Evolutionary conservation across 1,140 invertebrate species (phyloP).

Genomic region (Sitodiplosis mosellana): DNA sequence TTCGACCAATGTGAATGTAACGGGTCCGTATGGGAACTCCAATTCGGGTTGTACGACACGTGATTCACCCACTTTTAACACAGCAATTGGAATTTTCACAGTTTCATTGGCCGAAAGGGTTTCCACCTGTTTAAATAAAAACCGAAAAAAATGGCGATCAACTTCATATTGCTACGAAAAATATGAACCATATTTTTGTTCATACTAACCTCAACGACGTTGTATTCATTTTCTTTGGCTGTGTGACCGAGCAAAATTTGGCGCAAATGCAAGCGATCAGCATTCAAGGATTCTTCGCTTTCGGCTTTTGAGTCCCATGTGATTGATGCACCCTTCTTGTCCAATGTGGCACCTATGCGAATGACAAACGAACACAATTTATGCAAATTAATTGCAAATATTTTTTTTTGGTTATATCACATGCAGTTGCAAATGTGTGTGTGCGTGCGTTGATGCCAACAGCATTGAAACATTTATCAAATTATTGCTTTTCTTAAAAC

Average conservation of each 20-base stretch:
- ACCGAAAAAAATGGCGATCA: neutral
- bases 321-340: neutral
- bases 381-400: too few relatives aligned
- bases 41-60: slow-evolving; percentile 59
- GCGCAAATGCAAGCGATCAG: slow-evolving; percentile 40
- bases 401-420: too few relatives aligned
- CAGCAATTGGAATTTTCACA: slow-evolving; percentile 60
- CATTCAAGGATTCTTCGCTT: slow-evolving; percentile 1
- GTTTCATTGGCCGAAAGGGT: slow-evolving; percentile 59
- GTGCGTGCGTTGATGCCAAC: too few relatives aligned
- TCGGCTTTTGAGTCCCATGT: neutral
- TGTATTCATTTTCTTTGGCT: slow-evolving; percentile 56
- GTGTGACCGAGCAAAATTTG: slow-evolving; percentile 59
- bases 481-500: slow-evolving; percentile 4
- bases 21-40: slow-evolving; percentile 67
- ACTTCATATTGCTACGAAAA: too few relatives aligned
- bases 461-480: too few relatives aligned
- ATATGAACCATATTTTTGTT: neutral
- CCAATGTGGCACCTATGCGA: neutral
- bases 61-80: slow-evolving; percentile 58
- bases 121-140: slow-evolving; percentile 36
- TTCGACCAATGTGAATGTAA: slow-evolving; percentile 56
- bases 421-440: too few relatives aligned
- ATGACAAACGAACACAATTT: too few relatives aligned
- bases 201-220: slow-evolving; percentile 45